These are phyloP conservation scores for Drosophila aldrichi DNA, from an alignment of 2,888 invertebrate species.

Conservation along the genomic window DNA sequence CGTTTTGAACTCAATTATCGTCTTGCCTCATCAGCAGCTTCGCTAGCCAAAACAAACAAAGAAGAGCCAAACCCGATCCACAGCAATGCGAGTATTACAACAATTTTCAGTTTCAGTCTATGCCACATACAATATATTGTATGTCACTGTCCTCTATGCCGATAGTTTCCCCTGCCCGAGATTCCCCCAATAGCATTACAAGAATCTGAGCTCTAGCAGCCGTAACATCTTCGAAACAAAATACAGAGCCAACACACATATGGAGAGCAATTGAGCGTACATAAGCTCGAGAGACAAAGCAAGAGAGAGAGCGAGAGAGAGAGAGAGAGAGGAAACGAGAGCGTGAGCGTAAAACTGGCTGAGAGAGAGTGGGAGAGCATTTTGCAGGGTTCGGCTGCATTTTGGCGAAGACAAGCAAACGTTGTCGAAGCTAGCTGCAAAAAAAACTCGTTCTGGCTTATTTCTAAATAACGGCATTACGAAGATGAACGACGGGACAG, in stretches of 20 bases:
- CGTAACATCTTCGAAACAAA: conserved; percentile 39
- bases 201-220: conserved; percentile 40
- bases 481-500: conserved; percentile 78
- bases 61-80: conserved; percentile 22
- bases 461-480: conserved; percentile 81
- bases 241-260: not conserved
- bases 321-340: conserved; percentile 8
- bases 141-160: conserved; percentile 43
- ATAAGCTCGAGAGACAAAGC: not conserved
- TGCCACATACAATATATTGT: conserved; percentile 28
- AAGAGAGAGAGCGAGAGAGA: conserved; percentile 8
- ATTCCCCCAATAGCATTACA: conserved; percentile 31
- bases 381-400: conserved; percentile 61
- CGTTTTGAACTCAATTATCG: conserved; percentile 79
- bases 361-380: conserved; percentile 42
- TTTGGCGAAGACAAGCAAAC: conserved; percentile 73
- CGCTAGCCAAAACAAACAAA: conserved; percentile 25
- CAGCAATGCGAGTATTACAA: conserved; percentile 55
- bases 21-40: conserved; percentile 66
- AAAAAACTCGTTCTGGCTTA: conserved; percentile 74
- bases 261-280: not conserved
- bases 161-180: not conserved
- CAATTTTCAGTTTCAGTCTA: conserved; percentile 59
- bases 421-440: conserved; percentile 36
- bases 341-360: conserved; percentile 14